These are phyloP conservation scores for Nemotelus pantherinus DNA, from an alignment of 2,888 invertebrate species.

Conservation along the genomic window DNA sequence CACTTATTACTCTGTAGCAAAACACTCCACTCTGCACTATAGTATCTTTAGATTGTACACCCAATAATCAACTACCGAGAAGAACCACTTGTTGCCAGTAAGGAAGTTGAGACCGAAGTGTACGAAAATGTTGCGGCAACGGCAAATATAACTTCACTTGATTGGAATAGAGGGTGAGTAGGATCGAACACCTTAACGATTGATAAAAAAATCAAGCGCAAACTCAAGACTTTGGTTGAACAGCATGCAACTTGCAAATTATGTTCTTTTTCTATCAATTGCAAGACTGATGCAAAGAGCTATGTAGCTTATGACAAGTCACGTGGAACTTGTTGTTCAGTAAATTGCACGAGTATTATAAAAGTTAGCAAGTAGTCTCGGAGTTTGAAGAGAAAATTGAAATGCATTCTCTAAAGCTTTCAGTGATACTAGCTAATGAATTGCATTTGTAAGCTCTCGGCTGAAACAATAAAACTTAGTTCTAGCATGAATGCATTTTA, in stretches of 20 bases:
- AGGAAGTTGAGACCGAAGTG: not conserved
- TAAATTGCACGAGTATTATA: too few species aligned
- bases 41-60: not conserved
- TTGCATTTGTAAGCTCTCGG: too few species aligned
- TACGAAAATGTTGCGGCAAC: not conserved
- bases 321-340: too few species aligned
- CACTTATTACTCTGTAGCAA: not conserved
- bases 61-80: not conserved
- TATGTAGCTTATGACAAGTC: too few species aligned
- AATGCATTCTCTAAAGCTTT: too few species aligned
- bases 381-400: too few species aligned
- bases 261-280: not conserved
- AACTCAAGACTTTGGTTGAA: too few species aligned
- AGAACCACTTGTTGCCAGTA: conserved; percentile 15
- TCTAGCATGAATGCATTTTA: too few species aligned
- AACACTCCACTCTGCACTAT: conserved; percentile 14
- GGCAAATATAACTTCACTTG: not conserved
- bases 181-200: not conserved
- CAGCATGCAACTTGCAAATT: not conserved
- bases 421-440: too few species aligned
- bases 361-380: too few species aligned
- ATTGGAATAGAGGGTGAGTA: not conserved
- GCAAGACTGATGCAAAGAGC: too few species aligned
- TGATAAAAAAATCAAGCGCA: not conserved
- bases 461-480: too few species aligned